Evolutionary conservation across 1,140 invertebrate genomes (phyloP).

Genomic region (Danaus plexippus): DNA sequence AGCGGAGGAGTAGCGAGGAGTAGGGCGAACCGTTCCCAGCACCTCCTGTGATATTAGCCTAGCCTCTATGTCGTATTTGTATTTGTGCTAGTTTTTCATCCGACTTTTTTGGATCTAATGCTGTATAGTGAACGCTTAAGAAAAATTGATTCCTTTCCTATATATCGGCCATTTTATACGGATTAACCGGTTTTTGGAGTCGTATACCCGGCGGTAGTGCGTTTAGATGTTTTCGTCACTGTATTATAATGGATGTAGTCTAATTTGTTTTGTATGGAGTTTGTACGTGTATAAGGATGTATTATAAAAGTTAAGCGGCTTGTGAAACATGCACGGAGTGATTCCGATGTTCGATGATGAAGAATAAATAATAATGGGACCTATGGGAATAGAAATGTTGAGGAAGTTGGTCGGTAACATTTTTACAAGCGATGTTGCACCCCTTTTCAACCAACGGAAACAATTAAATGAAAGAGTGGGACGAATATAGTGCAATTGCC

Average conservation of each 20-base stretch:
- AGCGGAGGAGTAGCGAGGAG: constrained; percentile 15
- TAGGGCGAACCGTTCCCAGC: constrained; percentile 56
- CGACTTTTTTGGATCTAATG: constrained; percentile 54
- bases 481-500: constrained; percentile 19
- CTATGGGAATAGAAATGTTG: constrained; percentile 23
- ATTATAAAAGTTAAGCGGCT: constrained; percentile 54
- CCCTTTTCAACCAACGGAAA: constrained; percentile 21
- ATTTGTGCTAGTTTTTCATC: constrained; percentile 61
- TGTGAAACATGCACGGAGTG: constrained; percentile 28
- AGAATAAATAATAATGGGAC: constrained; percentile 19
- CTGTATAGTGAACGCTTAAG: constrained; percentile 56
- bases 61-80: constrained; percentile 66
- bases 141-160: constrained; percentile 47
- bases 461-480: constrained; percentile 21
- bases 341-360: constrained; percentile 16
- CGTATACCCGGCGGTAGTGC: constrained; percentile 45
- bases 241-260: constrained; percentile 39
- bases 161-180: constrained; percentile 61
- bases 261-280: constrained; percentile 47
- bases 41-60: constrained; percentile 70
- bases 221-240: constrained; percentile 48
- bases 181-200: constrained; percentile 55
- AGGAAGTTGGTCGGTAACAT: constrained; percentile 28
- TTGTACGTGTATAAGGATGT: constrained; percentile 59
- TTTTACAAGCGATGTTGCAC: constrained; percentile 21